Evolutionary conservation across 2,888 invertebrate species (phyloP), one percentile per base, ranked within the genome.

Genomic region (Dusona sp.): DNA sequence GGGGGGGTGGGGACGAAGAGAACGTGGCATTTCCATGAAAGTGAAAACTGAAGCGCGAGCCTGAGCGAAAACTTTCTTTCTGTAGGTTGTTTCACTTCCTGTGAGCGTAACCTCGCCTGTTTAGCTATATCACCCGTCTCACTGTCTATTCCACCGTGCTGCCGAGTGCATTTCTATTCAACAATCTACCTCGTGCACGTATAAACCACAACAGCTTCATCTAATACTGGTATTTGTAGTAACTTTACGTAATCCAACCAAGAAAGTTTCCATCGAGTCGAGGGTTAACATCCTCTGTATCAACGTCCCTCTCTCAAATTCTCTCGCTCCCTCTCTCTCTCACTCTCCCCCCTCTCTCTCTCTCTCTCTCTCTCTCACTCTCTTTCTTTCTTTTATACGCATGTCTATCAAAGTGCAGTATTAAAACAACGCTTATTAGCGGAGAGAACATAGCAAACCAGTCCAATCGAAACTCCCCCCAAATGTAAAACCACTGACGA

Each of bases 31-130:
- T 94, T 94, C 92, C 92, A 93, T 93, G 94, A 94, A 94, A 94
- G 94, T 94, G 94, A 94, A 94, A 94, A 94, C 92, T 87, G 89
- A 85, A 86, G 79, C 83, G 84, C 81, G 79, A 92, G 79, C 83
- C 83, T 79, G 79, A 92, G 93, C 92, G 93, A 93, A 93, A 94
- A 94, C 94, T 94, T 94, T 94, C 94, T 94, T 94, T 93, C 93
- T 92, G 90, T 90, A 87, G 87, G 92, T 92, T 93, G 92, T 94
- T 94, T 94, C 93, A 94, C 94, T 94, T 94, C 94, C 94, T 94
- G 93, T 91, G 93, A 91, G 92, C 93, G 93, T 94, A 94, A 94
- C 92, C 90, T 93, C 91, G 89, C 91, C 83, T 74, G 67, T 80
- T 84, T 84, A 73, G 51, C 77, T 80, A 68, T 85, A 29, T 25